These are phyloP conservation scores for Alviniconcha marisindica DNA, from an alignment of 1,140 invertebrate species.

Conservation along the genomic window DNA sequence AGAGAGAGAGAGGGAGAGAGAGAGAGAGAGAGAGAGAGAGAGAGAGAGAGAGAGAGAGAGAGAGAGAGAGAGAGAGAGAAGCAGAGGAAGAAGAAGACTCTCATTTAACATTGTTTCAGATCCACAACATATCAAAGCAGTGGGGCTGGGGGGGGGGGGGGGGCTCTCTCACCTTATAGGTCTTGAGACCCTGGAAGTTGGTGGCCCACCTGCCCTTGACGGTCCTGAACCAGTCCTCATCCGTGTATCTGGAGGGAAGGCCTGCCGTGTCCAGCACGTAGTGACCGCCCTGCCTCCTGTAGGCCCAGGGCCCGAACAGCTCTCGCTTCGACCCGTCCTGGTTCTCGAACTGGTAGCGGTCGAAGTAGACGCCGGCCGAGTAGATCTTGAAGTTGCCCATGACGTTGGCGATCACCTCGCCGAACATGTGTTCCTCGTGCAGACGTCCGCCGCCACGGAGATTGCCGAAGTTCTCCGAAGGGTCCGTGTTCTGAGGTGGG, in stretches of 20 bases:
- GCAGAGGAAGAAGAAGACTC: no score
- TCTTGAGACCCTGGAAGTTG: slow-evolving; percentile 51
- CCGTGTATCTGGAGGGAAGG: slow-evolving; percentile 44
- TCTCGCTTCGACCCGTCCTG: slow-evolving; percentile 66
- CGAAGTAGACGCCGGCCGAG: slow-evolving; percentile 95
- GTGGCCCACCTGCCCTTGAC: slow-evolving; percentile 53
- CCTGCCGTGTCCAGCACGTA: slow-evolving; percentile 60
- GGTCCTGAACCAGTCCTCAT: slow-evolving; percentile 54
- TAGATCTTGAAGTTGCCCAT: slow-evolving; percentile 90
- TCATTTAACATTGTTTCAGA: no score
- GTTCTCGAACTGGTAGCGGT: slow-evolving; percentile 94
- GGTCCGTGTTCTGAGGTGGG: slow-evolving; percentile 50
- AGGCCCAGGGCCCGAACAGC: slow-evolving; percentile 64
- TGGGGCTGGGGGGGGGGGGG: no score
- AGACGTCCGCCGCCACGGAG: slow-evolving; percentile 58
- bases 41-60: no score
- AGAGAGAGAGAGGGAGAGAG: no score
- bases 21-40: no score
- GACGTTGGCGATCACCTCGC: slow-evolving; percentile 88
- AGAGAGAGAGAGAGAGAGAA: no score
- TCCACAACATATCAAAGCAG: no score
- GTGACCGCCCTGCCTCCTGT: slow-evolving; percentile 43
- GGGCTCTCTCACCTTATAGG: slow-evolving; percentile 48
- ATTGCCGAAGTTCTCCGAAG: slow-evolving; percentile 59
- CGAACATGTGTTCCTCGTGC: slow-evolving; percentile 67